These are phyloP conservation scores for Polypedilum vanderplanki DNA, from an alignment of 1,140 invertebrate genomes.

Conservation along the genomic window DNA sequence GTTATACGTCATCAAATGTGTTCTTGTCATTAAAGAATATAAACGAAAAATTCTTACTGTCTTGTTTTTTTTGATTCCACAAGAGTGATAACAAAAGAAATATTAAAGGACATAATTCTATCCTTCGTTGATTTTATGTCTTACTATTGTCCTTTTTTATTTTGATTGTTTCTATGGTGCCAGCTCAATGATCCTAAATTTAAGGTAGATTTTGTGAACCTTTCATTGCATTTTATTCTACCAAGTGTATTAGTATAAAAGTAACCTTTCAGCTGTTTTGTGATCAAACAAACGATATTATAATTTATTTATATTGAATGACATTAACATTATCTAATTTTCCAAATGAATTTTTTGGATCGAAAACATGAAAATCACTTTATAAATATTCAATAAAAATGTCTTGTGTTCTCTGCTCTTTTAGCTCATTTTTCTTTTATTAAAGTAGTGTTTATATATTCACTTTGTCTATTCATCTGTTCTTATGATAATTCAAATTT, in stretches of 20 bases:
- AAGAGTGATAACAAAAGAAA: background rate
- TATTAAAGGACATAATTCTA: background rate
- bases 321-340: conserved; percentile 26
- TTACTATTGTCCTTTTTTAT: background rate
- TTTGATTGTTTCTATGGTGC: background rate
- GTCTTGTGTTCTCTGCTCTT: background rate
- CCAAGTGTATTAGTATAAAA: background rate
- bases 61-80: conserved; percentile 3
- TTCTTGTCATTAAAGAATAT: too few species aligned
- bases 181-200: background rate
- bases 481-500: too few species aligned
- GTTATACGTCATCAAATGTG: too few species aligned
- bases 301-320: conserved; percentile 16
- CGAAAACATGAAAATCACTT: conserved; percentile 17
- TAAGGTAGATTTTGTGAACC: background rate
- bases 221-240: background rate
- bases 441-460: too few species aligned
- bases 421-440: background rate
- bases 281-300: conserved; percentile 21
- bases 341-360: conserved; percentile 5
- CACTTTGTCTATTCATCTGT: too few species aligned
- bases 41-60: too few species aligned
- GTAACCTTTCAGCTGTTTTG: background rate
- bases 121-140: background rate
- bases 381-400: conserved; percentile 13